Evolutionary conservation across 1,140 invertebrate genomes (phyloP), one percentile per base, ranked within the genome.

Genomic region (Drosophila dunni): DNA sequence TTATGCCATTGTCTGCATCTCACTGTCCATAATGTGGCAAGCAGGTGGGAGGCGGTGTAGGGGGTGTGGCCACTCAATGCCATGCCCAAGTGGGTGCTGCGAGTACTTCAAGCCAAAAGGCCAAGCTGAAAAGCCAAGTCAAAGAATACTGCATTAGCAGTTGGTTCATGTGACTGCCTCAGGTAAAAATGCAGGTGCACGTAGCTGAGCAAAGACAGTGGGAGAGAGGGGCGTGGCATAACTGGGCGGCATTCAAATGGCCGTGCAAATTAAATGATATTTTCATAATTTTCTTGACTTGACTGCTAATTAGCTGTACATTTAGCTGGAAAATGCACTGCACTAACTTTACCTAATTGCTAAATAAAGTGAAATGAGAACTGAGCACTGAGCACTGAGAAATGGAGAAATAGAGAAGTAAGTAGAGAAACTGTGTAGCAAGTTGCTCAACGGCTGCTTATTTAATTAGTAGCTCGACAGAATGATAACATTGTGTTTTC

Each of bases 1-100:
- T 88, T 86, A 70, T 86, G 72, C 83, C 79, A 88, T 85, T 85
- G 82, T 81, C 82, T 78, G 69, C 70, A 66, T 64, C 50, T 64
- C 61, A 46, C 15, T 46, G 51, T 76, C 70, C 65, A 78, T 82
- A 82, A 79, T 76, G 66, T 67, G 62, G 72, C 64, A 53, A 8
- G 10, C 3, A 9, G 1, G 29, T 13, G 6, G 9, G 1, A 20
- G 10, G 44, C 2, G n/a, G n/a, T n/a, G n/a, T 2, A 10, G 13
- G 34, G 11, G 72, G 69, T 62, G 60, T 70, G 67, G 75, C 84
- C 80, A 88, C 83, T 88, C 79, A 89, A 88, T 88, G 84, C 76
- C 80, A 77, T 48, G 34, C 38, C 62, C 38, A 75, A 74, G 60
- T 75, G 75, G 63, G 46, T 61, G 50, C 48, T 11, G 36, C 46